A percentile compares a stretch with the other conserved stretches of the same genome.
Evolutionary conservation across 2,888 invertebrate genomes (phyloP).

Genomic region (Drosophila anomalata): DNA sequence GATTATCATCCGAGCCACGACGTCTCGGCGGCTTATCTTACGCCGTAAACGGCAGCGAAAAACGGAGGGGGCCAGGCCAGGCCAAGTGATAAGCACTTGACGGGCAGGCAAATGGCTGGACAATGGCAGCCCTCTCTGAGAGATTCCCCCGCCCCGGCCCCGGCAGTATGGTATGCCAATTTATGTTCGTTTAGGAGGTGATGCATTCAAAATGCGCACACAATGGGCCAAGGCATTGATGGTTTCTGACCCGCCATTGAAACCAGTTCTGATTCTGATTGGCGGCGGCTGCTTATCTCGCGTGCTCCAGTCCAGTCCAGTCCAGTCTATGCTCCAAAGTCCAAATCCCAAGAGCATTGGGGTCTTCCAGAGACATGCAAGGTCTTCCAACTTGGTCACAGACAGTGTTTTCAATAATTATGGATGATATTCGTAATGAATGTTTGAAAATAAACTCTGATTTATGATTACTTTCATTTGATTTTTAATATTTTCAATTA

Average conservation of each 20-base stretch:
- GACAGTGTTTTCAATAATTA: neutral
- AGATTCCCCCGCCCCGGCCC: too few species aligned
- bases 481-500: too few species aligned
- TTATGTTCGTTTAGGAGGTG: conserved; percentile 22
- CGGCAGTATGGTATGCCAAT: conserved; percentile 16
- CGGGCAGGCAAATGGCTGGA: conserved; percentile 12
- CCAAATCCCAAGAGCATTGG: conserved; percentile 21
- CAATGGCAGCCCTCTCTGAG: conserved; percentile 25
- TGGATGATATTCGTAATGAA: too few species aligned
- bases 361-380: neutral
- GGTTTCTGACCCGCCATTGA: conserved; percentile 28
- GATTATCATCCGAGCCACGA: conserved; percentile 26
- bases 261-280: conserved; percentile 35
- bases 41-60: too few species aligned
- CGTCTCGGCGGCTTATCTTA: conserved; percentile 14
- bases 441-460: neutral
- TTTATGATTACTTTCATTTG: neutral
- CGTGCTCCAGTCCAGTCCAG: conserved; percentile 5
- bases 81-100: conserved; percentile 16
- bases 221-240: conserved; percentile 31
- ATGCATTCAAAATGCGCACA: conserved; percentile 12
- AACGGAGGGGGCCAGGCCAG: neutral
- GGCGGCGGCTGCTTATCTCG: conserved; percentile 30
- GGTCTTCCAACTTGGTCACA: neutral
- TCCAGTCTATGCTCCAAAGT: conserved; percentile 33